phyloP scores from a whole-genome alignment of 2,113 vertebrate species.

The Phycodurus eques region DNA sequence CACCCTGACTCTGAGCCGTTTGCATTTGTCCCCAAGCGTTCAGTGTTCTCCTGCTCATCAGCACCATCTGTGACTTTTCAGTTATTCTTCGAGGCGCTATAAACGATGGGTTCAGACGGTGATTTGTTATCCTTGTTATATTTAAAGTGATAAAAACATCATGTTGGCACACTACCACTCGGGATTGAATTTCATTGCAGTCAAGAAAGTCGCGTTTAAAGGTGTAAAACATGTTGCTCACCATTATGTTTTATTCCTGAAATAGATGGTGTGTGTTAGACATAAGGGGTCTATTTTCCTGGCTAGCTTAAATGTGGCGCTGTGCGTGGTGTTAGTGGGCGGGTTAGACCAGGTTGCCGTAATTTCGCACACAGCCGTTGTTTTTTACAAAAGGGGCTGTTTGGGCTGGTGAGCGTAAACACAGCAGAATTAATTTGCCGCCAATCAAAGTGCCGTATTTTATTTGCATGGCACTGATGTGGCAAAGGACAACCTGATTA shows the following conservation, averaged over 20 bases:
- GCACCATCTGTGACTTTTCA: conserved; percentile 1
- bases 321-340: too few relatives aligned
- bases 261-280: too few relatives aligned
- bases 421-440: too few relatives aligned
- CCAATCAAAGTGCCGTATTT: too few relatives aligned
- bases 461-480: too few relatives aligned
- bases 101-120: not conserved
- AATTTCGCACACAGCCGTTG: too few relatives aligned
- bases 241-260: not conserved
- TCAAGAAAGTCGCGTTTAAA: not conserved
- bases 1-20: not conserved
- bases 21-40: not conserved
- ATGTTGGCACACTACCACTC: not conserved
- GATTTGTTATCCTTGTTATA: conserved; percentile 4
- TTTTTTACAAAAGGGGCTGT: too few relatives aligned
- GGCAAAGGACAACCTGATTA: too few relatives aligned
- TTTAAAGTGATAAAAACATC: conserved; percentile 21
- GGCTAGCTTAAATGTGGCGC: too few relatives aligned
- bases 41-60: not conserved
- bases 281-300: too few relatives aligned
- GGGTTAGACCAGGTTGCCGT: too few relatives aligned
- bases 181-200: conserved; percentile 9
- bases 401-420: too few relatives aligned
- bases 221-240: not conserved
- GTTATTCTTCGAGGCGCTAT: not conserved